Evolutionary conservation across 2,797 vertebrate species (phyloP).

Genomic region (Sciurus carolinensis): DNA sequence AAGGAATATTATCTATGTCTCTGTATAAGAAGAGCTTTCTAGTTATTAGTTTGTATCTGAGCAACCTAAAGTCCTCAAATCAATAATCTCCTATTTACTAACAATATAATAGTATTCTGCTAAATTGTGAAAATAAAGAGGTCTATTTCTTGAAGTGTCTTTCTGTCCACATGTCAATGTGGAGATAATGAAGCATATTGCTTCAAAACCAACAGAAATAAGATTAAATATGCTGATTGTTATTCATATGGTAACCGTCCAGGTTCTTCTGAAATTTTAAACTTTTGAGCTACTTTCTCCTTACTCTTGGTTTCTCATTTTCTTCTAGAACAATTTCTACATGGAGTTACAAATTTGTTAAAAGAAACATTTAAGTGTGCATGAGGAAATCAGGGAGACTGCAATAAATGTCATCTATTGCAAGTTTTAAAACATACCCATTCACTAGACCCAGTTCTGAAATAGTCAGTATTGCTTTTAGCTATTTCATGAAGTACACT

Average conservation of each 20-base stretch:
- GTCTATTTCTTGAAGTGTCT: constrained; percentile 7
- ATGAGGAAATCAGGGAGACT: constrained; percentile 17
- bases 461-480: background rate
- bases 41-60: constrained; percentile 14
- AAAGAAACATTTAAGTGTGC: constrained; percentile 15
- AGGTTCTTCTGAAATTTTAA: constrained; percentile 3
- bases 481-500: background rate
- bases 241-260: background rate
- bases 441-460: background rate
- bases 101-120: constrained; percentile 14
- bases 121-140: constrained; percentile 22
- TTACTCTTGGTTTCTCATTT: constrained; percentile 37
- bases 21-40: background rate
- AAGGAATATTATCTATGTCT: background rate
- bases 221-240: constrained; percentile 21
- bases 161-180: constrained; percentile 34
- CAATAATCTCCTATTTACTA: constrained; percentile 23
- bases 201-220: constrained; percentile 13
- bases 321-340: constrained; percentile 50
- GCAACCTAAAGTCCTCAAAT: background rate
- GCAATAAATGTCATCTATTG: background rate
- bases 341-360: constrained; percentile 49
- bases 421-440: constrained; percentile 7
- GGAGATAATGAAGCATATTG: background rate
- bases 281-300: background rate